A percentile compares a stretch with the other conserved stretches of the same genome.
phyloP scores from a whole-genome alignment of 2,797 vertebrate species.

The Periophthalmus magnuspinnatus region DNA sequence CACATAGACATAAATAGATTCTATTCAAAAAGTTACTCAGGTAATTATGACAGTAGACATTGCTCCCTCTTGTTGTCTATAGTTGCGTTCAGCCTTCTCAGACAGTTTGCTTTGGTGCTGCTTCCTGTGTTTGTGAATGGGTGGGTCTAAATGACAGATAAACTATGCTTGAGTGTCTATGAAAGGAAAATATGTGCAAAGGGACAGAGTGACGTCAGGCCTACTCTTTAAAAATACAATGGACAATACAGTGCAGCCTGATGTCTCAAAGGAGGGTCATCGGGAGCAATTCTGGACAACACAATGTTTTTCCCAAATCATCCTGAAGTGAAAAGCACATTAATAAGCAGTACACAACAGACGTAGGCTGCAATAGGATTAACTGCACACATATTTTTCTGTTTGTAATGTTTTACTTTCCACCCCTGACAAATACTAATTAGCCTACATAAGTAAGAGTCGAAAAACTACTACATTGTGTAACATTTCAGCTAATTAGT shows the following conservation, averaged over 20 bases:
- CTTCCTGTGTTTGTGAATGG: conserved; percentile 13
- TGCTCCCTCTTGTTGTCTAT: background rate
- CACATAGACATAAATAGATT: background rate
- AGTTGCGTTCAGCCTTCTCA: background rate
- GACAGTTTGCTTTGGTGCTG: background rate
- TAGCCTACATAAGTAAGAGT: no score
- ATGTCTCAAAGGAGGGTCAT: conserved; percentile 1
- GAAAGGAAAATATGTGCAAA: conserved; percentile 12
- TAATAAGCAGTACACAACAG: background rate
- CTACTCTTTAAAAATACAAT: conserved; percentile 4
- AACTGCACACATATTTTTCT: no score
- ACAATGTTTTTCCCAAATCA: background rate
- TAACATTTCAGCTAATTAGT: no score
- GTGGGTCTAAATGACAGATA: background rate
- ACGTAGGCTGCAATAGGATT: no score
- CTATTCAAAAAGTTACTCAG: background rate
- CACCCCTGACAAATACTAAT: no score
- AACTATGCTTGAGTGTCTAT: conserved; percentile 6
- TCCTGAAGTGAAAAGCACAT: background rate
- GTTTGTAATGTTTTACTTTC: no score
- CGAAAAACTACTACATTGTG: no score
- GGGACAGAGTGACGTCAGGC: background rate
- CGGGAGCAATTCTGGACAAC: background rate
- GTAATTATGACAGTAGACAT: background rate
- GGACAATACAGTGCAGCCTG: background rate